A percentile compares a stretch with the other conserved stretches of the same genome.
Conservation (phyloP, 2,888 invertebrate species). For the Protodeltote pygarga region DNA sequence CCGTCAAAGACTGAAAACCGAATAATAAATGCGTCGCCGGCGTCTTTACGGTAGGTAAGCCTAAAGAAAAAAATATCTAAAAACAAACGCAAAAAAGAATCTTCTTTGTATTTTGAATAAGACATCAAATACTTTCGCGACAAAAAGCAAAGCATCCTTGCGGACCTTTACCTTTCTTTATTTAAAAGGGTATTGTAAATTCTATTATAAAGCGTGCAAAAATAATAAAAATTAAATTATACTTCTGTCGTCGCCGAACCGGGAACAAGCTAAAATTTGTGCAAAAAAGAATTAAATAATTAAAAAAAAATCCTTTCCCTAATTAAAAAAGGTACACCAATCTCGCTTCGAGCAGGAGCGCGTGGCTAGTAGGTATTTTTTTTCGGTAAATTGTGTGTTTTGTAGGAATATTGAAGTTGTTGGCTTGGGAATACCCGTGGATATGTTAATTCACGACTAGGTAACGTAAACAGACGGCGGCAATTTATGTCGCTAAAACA, state of each 20-base stretch:
- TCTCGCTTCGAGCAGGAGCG: slow-evolving; percentile 36
- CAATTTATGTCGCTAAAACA: slow-evolving; percentile 82
- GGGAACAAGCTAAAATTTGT: slow-evolving; percentile 38
- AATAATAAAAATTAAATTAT: slow-evolving; percentile 40
- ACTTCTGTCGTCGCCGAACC: slow-evolving; percentile 27
- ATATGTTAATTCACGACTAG: slow-evolving; percentile 80
- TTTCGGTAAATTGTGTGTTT: slow-evolving; percentile 47
- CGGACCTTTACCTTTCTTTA: slow-evolving; percentile 5
- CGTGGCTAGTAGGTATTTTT: slow-evolving; percentile 34
- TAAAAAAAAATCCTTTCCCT: slow-evolving; percentile 52
- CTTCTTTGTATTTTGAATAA: too few species aligned
- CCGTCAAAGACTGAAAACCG: too few species aligned
- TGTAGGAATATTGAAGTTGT: slow-evolving; percentile 68
- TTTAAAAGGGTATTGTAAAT: slow-evolving; percentile 26
- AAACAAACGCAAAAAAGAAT: too few species aligned
- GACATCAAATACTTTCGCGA: slow-evolving; percentile 1
- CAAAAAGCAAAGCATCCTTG: slow-evolving; percentile 13
- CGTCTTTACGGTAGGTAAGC: too few species aligned
- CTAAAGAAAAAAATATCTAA: too few species aligned
- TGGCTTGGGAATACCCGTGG: slow-evolving; percentile 77
- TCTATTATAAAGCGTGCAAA: slow-evolving; percentile 29
- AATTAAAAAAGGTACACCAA: slow-evolving; percentile 58
- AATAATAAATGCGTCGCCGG: too few species aligned
- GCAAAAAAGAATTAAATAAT: slow-evolving; percentile 51
- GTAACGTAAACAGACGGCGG: slow-evolving; percentile 79